These are phyloP conservation scores for Cataglyphis altisquamis DNA, from an alignment of 2,888 invertebrate species.

Conservation along the genomic window DNA sequence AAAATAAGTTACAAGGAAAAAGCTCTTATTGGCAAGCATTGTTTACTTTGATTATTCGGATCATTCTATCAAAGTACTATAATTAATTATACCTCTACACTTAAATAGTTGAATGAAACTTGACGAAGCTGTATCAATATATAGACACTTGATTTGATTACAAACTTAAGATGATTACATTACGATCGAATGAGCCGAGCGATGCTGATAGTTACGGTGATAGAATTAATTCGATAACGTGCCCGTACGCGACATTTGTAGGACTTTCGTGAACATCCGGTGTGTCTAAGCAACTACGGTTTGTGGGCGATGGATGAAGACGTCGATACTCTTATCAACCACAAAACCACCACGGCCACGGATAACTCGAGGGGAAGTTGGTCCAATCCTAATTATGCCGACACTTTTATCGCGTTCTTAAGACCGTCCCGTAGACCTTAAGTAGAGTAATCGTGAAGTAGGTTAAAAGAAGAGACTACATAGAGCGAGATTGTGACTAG, in stretches of 20 bases:
- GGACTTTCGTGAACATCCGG: constrained; percentile 47
- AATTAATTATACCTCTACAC: background rate
- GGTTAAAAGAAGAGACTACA: constrained; percentile 38
- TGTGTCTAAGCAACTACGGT: constrained; percentile 42
- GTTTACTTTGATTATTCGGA: background rate
- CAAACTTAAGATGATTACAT: constrained; percentile 25
- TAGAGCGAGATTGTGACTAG: constrained; percentile 27
- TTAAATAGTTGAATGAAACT: constrained; percentile 5
- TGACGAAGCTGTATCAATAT: background rate
- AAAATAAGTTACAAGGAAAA: background rate
- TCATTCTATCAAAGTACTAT: background rate
- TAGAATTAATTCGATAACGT: constrained; percentile 48
- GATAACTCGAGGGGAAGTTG: background rate
- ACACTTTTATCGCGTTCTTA: constrained; percentile 30
- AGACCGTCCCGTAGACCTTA: background rate
- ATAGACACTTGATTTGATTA: background rate
- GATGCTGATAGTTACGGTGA: constrained; percentile 14
- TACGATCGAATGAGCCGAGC: background rate
- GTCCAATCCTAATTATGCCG: constrained; percentile 26
- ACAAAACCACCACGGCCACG: constrained; percentile 21
- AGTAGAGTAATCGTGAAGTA: constrained; percentile 27
- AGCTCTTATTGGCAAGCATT: background rate
- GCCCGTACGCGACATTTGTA: constrained; percentile 65
- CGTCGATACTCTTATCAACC: constrained; percentile 35
- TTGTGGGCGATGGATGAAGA: constrained; percentile 32